Percentiles rank a stretch among this genome's conserved stretches.
Evolutionary conservation across 2,113 vertebrate genomes (phyloP).

Genomic region (Phyllostomus hastatus): DNA sequence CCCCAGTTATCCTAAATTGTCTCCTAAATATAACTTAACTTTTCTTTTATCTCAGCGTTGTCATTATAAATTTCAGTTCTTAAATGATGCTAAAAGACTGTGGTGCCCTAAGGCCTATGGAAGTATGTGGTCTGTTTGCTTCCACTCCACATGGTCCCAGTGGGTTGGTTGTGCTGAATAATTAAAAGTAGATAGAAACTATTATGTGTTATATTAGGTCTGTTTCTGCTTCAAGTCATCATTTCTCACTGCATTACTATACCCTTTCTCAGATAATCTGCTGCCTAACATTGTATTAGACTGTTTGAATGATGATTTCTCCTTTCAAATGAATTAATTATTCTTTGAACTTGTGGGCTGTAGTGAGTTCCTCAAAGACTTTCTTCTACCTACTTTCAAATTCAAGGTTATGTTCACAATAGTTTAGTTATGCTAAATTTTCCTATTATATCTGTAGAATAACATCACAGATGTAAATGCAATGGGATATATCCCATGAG

Average conservation of each 20-base stretch:
- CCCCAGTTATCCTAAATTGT: not conserved
- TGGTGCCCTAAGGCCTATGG: not conserved
- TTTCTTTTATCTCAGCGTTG: not conserved
- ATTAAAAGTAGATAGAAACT: not conserved
- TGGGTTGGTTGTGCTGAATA: not conserved
- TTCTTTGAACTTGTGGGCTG: not conserved
- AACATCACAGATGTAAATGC: constrained; percentile 21
- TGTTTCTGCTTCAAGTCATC: not conserved
- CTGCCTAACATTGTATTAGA: not conserved
- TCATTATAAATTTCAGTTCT: not conserved
- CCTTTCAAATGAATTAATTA: not conserved
- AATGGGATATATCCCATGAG: not conserved
- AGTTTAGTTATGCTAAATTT: not conserved
- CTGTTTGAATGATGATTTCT: constrained; percentile 5
- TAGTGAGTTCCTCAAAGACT: not conserved
- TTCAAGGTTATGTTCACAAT: not conserved
- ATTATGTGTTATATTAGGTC: not conserved
- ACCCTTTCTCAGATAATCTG: not conserved
- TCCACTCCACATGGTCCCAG: not conserved
- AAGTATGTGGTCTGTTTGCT: not conserved
- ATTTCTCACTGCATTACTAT: not conserved
- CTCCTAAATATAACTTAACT: not conserved
- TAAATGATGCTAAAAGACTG: not conserved
- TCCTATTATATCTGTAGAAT: not conserved
- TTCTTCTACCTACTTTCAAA: not conserved